Conservation (phyloP, 2,888 invertebrate genomes). For the Drosophila algonquin region DNA sequence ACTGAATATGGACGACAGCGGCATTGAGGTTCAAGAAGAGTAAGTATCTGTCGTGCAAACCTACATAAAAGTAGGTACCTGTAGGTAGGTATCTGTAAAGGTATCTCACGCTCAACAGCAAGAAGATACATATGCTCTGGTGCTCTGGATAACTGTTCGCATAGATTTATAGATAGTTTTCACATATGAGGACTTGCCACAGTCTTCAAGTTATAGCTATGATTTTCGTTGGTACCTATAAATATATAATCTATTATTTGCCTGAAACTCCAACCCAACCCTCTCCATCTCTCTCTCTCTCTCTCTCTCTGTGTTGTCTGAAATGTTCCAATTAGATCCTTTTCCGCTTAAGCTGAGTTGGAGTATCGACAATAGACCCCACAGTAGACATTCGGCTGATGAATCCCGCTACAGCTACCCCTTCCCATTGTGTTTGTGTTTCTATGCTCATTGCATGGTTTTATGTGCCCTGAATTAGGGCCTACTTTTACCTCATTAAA, state of each 20-base stretch:
- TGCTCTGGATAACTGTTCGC: neutral
- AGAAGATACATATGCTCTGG: too few relatives aligned
- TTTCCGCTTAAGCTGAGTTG: too few relatives aligned
- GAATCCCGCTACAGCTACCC: neutral
- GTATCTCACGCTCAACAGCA: neutral
- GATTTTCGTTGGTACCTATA: neutral
- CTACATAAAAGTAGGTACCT: too few relatives aligned
- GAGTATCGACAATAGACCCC: too few relatives aligned
- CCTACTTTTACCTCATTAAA: conserved; percentile 60
- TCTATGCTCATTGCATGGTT: conserved; percentile 37
- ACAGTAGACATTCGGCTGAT: neutral
- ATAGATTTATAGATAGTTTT: neutral
- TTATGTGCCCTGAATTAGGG: conserved; percentile 42
- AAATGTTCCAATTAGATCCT: too few relatives aligned
- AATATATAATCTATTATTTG: neutral
- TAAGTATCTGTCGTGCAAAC: conserved; percentile 67
- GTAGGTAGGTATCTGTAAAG: neutral
- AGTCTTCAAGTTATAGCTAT: neutral
- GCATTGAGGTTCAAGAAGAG: conserved; percentile 84
- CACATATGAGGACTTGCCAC: neutral
- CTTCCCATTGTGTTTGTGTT: conserved; percentile 25
- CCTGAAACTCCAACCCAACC: neutral
- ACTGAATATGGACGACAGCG: conserved; percentile 82
- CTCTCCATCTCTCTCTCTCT: neutral
- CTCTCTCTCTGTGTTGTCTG: neutral